Evolutionary conservation across 2,113 vertebrate genomes (phyloP), one percentile per base, ranked within the genome.

Genomic region (Oplegnathus fasciatus): DNA sequence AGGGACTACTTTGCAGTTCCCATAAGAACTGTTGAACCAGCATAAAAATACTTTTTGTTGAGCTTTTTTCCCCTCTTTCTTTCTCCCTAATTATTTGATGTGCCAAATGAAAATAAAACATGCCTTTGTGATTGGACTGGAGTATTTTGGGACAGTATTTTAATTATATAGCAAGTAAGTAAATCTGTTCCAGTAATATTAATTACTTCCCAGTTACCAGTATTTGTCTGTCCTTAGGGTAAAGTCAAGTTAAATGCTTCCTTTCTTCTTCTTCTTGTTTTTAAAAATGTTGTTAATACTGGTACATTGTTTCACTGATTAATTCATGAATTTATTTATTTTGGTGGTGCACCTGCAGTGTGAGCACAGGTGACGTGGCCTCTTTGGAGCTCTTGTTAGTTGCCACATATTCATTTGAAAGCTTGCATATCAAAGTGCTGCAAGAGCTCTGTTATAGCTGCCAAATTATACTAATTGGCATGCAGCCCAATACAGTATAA

Each of bases 381-480:
- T 85, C 62, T 75, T 52, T 22, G 6, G 32, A 40, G 3, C 52
- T 42, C 37, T 75, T 61, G 20, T 48, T 55, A 44, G 46, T 37
- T 9, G 44, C 34, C 57, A 44, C 7, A 34, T 66, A 61, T 81
- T 72, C 20, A 55, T 77, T 66, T 86, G 37, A 76, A 71, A 55
- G 60, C 54, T 26, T 66, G 22, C 6, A 82, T 32, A 78, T 74
- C 50, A 83, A 80, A 80, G 80, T 83, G 75, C 42, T 73, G n/a
- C 76, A 50, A 44, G 40, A 80, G 62, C 58, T 74, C 55, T 0
- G 78, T 73, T 32, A 50, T 6, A 64, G 69, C 75, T 55, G 72
- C 68, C 40, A 69, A 58, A 82, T 34, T 52, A 48, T 48, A 2
- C 40, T 82, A 58, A 82, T 70, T 78, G 68, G 5, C 61, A 68